These are phyloP conservation scores for Spatulosminthurus flaviceps DNA, from an alignment of 2,888 invertebrate species.

Conservation along the genomic window DNA sequence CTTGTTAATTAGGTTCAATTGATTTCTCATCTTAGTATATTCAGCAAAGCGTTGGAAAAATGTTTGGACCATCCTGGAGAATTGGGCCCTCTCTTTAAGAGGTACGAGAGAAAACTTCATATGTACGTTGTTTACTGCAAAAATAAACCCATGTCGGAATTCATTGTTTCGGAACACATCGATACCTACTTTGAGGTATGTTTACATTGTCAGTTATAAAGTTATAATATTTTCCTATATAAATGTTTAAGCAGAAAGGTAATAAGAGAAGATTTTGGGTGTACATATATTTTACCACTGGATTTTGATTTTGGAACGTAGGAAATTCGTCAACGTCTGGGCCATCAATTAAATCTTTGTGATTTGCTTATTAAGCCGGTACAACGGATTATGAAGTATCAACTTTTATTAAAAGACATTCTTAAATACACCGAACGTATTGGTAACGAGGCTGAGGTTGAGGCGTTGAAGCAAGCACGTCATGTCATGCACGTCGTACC, in stretches of 20 bases:
- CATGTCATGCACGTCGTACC: constrained; percentile 85
- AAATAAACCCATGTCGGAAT: constrained; percentile 98
- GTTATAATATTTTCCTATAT: no score
- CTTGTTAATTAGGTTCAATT: no score
- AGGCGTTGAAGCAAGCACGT: constrained; percentile 83
- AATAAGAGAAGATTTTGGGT: no score
- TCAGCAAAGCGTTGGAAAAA: constrained; percentile 85
- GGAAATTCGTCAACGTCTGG: constrained; percentile 89
- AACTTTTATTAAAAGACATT: constrained; percentile 82
- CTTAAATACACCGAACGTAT: constrained; percentile 90
- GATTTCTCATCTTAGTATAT: constrained; percentile 86
- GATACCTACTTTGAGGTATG: constrained; percentile 88
- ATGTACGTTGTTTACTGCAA: constrained; percentile 99
- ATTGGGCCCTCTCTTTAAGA: constrained; percentile 84
- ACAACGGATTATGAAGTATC: constrained; percentile 98
- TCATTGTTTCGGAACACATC: constrained; percentile 91
- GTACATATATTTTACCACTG: no score
- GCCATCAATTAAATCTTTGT: constrained; percentile 91
- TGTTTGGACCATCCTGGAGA: constrained; percentile 88
- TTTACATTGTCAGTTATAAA: no score
- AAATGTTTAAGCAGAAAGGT: no score
- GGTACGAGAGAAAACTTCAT: constrained; percentile 89
- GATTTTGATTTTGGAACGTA: no score
- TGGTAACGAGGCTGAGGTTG: constrained; percentile 77
- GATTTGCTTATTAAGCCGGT: constrained; percentile 98